A percentile compares a stretch with the other conserved stretches of the same genome.
Evolutionary conservation across 2,888 invertebrate genomes (phyloP).

Genomic region (Andrena fulva): DNA sequence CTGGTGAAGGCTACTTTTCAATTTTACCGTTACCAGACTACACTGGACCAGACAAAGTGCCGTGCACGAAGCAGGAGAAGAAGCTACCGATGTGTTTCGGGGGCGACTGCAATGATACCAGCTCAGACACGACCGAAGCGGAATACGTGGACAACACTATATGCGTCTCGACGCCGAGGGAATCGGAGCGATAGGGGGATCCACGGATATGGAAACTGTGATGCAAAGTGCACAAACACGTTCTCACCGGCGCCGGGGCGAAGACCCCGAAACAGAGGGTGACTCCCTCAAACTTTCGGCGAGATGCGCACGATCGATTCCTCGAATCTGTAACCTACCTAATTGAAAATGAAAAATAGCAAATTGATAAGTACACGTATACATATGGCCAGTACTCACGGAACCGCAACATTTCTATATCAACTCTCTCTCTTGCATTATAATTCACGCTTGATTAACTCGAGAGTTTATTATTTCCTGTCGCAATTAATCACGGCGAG

Average conservation of each 20-base stretch:
- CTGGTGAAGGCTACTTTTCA: not conserved
- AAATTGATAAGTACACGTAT: no score
- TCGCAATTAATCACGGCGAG: not conserved
- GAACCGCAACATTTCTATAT: no score
- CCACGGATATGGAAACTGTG: not conserved
- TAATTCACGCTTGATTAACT: no score
- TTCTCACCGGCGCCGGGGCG: not conserved
- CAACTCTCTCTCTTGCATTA: no score
- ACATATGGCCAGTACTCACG: no score
- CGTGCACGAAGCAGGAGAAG: slow-evolving; percentile 37
- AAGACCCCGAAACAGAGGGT: not conserved
- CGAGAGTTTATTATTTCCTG: not conserved
- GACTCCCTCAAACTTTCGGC: not conserved
- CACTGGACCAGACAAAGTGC: slow-evolving; percentile 15
- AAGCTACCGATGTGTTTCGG: slow-evolving; percentile 64
- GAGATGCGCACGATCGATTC: not conserved
- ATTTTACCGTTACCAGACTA: not conserved
- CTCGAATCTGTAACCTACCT: not conserved
- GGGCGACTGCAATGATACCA: slow-evolving; percentile 60
- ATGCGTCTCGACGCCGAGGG: slow-evolving; percentile 7
- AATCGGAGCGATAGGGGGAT: slow-evolving; percentile 25
- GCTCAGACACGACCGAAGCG: slow-evolving; percentile 15
- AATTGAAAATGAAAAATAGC: no score
- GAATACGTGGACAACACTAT: not conserved
- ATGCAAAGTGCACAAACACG: not conserved